Conservation (phyloP, 2,113 vertebrate species). For the Cyprinodon brontotheroides region DNA sequence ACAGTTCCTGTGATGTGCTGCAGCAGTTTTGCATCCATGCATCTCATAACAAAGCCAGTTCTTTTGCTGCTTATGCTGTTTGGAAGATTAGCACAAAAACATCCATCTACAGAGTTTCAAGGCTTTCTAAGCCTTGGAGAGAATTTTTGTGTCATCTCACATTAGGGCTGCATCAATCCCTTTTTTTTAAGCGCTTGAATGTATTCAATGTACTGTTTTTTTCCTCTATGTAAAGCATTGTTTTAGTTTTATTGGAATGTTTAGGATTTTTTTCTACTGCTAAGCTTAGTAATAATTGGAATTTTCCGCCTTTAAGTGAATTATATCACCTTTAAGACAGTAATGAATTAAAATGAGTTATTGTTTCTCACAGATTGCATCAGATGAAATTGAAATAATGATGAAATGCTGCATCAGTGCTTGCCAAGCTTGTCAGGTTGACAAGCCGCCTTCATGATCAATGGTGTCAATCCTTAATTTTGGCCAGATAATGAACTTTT, state of each 20-base stretch:
- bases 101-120: not conserved
- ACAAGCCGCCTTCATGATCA: not conserved
- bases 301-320: not conserved
- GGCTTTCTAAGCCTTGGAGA: not conserved
- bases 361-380: constrained; percentile 8
- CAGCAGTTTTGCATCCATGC: not conserved
- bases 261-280: not conserved
- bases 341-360: not conserved
- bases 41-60: constrained; percentile 8
- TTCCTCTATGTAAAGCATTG: not conserved
- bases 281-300: not conserved
- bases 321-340: not conserved
- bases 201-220: constrained; percentile 23
- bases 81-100: not conserved
- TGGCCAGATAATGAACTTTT: constrained; percentile 4
- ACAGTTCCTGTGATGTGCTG: not conserved
- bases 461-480: not conserved
- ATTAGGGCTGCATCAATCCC: not conserved
- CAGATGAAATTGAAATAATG: not conserved
- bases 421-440: constrained; percentile 1
- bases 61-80: not conserved
- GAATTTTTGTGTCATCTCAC: not conserved
- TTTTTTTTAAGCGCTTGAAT: constrained; percentile 49
- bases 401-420: not conserved
- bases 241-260: not conserved